Conservation (phyloP, 1,140 invertebrate species). For the Pissodes strobi region DNA sequence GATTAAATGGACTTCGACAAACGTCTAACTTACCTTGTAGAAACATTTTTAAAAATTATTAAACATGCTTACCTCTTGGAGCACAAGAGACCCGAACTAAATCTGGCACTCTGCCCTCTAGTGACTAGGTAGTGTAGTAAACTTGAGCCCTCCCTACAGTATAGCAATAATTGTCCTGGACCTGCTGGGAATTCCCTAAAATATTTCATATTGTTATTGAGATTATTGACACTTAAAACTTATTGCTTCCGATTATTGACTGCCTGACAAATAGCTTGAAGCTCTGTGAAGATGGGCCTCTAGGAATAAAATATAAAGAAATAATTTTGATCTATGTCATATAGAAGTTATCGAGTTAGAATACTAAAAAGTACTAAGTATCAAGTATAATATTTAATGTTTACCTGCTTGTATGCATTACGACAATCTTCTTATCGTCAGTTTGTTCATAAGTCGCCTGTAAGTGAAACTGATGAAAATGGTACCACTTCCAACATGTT, state of each 20-base stretch:
- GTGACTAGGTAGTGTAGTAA: conserved; percentile 57
- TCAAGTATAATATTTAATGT: too few relatives aligned
- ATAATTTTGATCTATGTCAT: too few relatives aligned
- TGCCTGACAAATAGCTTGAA: too few relatives aligned
- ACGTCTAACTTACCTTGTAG: too few relatives aligned
- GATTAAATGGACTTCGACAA: too few relatives aligned
- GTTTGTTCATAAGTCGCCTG: conserved; percentile 56
- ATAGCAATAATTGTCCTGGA: conserved; percentile 59
- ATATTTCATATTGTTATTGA: neutral
- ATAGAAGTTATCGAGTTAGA: too few relatives aligned
- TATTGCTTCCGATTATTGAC: too few relatives aligned
- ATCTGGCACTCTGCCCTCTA: conserved; percentile 55
- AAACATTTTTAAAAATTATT: too few relatives aligned
- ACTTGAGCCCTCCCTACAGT: conserved; percentile 56
- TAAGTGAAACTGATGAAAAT: conserved; percentile 60
- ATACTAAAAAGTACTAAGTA: too few relatives aligned
- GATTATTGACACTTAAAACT: neutral
- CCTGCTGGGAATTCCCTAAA: conserved; percentile 58
- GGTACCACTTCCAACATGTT: conserved; percentile 59
- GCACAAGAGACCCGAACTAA: conserved; percentile 16
- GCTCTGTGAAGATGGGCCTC: too few relatives aligned
- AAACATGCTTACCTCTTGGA: conserved; percentile 20
- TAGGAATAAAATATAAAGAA: too few relatives aligned
- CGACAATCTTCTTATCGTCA: conserved; percentile 61
- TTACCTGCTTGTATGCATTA: conserved; percentile 60